A percentile compares a stretch with the other conserved stretches of the same genome.
Evolutionary conservation across 1,140 invertebrate species (phyloP).

Genomic region (Calosoma granatense): DNA sequence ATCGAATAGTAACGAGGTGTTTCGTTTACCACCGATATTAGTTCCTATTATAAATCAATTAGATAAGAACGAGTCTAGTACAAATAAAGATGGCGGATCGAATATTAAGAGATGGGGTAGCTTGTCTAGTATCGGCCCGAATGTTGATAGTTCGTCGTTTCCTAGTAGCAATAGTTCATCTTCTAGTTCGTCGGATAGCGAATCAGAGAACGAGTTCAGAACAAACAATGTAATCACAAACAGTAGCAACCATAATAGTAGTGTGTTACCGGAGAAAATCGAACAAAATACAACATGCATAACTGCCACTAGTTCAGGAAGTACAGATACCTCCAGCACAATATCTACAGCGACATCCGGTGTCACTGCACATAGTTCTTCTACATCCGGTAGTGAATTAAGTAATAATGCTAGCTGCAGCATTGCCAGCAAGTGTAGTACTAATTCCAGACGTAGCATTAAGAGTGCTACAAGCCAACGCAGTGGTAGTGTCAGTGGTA

Average conservation of each 20-base stretch:
- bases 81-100: constrained; percentile 2
- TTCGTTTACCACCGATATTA: constrained; percentile 57
- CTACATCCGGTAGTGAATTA: constrained; percentile 37
- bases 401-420: constrained; percentile 17
- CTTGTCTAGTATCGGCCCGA: constrained; percentile 52
- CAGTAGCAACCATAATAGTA: constrained; percentile 11
- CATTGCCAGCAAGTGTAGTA: constrained; percentile 29
- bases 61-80: constrained; percentile 21
- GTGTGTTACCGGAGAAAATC: constrained; percentile 18
- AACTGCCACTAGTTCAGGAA: constrained; percentile 26
- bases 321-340: constrained; percentile 38
- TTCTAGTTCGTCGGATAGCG: constrained; percentile 45
- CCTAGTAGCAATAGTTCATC: constrained; percentile 31
- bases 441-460: constrained; percentile 39
- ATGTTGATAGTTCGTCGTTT: constrained; percentile 57
- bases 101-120: constrained; percentile 39
- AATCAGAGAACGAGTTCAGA: constrained; percentile 36
- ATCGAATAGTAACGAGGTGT: constrained; percentile 41
- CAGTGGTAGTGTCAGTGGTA: constrained; percentile 28
- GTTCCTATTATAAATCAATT: constrained; percentile 42
- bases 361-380: constrained; percentile 34
- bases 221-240: no score
- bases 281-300: not conserved
- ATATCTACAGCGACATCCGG: constrained; percentile 35
- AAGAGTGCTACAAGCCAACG: constrained; percentile 45